Evolutionary conservation across 2,113 vertebrate genomes (phyloP), one percentile per base, ranked within the genome.

Genomic region (Dicerorhinus sumatrensis): DNA sequence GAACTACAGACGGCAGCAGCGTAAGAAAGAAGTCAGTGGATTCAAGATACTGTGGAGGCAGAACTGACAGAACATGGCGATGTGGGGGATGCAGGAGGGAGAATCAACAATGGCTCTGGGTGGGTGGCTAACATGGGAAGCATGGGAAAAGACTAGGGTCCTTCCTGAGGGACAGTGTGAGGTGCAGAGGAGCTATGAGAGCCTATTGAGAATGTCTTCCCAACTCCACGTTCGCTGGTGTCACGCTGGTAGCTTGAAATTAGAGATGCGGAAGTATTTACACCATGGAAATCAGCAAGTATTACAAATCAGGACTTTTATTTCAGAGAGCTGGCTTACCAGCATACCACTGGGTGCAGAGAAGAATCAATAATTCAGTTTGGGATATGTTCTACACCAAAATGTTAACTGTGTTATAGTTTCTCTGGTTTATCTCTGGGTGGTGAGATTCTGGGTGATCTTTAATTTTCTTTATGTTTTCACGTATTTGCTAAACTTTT

Each of bases 391-490:
- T 84, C 76, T 77, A 63, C 1, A 60, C 12, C 39, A 62, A 87
- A 77, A 70, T 65, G n/a, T 33, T 39, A 56, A 33, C 42, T 36
- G 17, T 60, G 31, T 60, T 60, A 58, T 75, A 11, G 23, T 75
- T 39, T 51, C 39, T 79, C 36, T 58, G 29, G 29, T 48, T 25
- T 69, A 69, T 77, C 23, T 23, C 46, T 85, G 11, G 6, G 8
- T 93, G 42, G 29, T 39, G 23, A 85, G 27, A 89, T 73, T 36
- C 58, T 27, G n/a, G 69, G 39, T 76, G 39, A 54, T 60, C 89
- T 73, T 81, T 23, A 60, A 39, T 69, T 93, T 46, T 73, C 79
- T 76, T 93, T 31, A 75, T 58, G 67, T 79, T 87, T 94, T 85
- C 67, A 85, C 11, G 6, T 1, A 65, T 14, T 81, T 73, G 69